A percentile compares a stretch with the other conserved stretches of the same genome.
Conservation (phyloP, 2,888 invertebrate genomes). For the Harpalus rufipes region DNA sequence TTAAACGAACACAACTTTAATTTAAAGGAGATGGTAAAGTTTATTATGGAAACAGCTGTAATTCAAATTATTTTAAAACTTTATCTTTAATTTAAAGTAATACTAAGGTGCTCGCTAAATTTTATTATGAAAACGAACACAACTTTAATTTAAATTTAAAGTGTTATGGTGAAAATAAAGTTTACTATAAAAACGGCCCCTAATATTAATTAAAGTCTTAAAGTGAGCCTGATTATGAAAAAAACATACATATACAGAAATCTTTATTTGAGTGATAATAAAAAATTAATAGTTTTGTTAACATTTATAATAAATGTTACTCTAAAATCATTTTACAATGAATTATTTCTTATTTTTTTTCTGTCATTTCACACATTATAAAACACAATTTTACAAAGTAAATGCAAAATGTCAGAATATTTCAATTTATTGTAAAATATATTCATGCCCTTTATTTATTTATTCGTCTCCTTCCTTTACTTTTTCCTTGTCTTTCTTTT, state of each 20-base stretch:
- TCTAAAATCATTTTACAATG: constrained; percentile 25
- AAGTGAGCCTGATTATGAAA: too few species aligned
- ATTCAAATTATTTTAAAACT: too few species aligned
- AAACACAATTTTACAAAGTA: constrained; percentile 44
- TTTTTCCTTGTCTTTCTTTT: constrained; percentile 86
- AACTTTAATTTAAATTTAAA: too few species aligned
- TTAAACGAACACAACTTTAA: too few species aligned
- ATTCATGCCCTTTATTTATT: constrained; percentile 72
- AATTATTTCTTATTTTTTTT: constrained; percentile 22
- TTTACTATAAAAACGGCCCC: too few species aligned
- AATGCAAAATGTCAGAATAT: constrained; percentile 63
- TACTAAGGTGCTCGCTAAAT: too few species aligned
- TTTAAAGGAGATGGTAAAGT: too few species aligned
- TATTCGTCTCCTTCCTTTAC: constrained; percentile 74
- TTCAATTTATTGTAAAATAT: constrained; percentile 49
- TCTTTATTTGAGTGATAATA: constrained; percentile 62
- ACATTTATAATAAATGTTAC: constrained; percentile 40
- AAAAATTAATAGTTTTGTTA: constrained; percentile 57
- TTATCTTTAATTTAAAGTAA: too few species aligned
- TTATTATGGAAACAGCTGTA: too few species aligned
- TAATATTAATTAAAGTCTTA: too few species aligned
- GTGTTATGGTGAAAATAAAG: too few species aligned
- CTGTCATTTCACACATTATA: constrained; percentile 59
- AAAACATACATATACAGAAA: constrained; percentile 7
- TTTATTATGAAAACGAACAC: too few species aligned